phyloP scores from a whole-genome alignment of 2,797 vertebrate species.

The Lithobates pipiens region DNA sequence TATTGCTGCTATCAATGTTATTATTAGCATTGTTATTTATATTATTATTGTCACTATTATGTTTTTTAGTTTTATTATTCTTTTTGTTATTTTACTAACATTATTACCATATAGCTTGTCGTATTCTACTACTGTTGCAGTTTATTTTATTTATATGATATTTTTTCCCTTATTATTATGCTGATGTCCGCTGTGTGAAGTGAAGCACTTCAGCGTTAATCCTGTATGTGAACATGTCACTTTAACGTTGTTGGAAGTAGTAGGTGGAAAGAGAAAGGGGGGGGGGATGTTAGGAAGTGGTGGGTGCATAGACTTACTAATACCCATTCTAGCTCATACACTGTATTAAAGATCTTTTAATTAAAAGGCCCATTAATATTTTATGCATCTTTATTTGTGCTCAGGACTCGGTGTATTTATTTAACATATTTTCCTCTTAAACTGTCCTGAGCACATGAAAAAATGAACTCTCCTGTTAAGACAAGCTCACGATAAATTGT shows the following conservation, averaged over 20 bases:
- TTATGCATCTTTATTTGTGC: background rate
- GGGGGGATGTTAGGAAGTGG: background rate
- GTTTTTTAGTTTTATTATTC: background rate
- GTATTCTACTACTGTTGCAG: background rate
- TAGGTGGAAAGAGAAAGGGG: slow-evolving; percentile 8
- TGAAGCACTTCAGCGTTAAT: slow-evolving; percentile 12
- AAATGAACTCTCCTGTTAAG: background rate
- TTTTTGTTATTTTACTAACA: background rate
- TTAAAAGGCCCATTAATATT: slow-evolving; percentile 32
- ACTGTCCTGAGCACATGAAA: background rate
- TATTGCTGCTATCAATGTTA: background rate
- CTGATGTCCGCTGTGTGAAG: background rate
- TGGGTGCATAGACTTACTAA: background rate
- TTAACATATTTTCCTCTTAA: slow-evolving; percentile 6
- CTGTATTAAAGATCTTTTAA: slow-evolving; percentile 18
- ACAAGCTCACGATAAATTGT: background rate
- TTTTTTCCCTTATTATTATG: background rate
- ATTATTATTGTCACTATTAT: background rate
- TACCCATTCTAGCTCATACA: background rate
- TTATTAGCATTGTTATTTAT: background rate
- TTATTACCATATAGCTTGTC: background rate
- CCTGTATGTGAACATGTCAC: slow-evolving; percentile 5
- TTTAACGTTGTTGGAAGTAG: background rate
- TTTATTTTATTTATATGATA: background rate
- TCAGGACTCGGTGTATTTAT: background rate